These are phyloP conservation scores for Prinia subflava DNA, from an alignment of 2,113 vertebrate genomes.

Conservation along the genomic window DNA sequence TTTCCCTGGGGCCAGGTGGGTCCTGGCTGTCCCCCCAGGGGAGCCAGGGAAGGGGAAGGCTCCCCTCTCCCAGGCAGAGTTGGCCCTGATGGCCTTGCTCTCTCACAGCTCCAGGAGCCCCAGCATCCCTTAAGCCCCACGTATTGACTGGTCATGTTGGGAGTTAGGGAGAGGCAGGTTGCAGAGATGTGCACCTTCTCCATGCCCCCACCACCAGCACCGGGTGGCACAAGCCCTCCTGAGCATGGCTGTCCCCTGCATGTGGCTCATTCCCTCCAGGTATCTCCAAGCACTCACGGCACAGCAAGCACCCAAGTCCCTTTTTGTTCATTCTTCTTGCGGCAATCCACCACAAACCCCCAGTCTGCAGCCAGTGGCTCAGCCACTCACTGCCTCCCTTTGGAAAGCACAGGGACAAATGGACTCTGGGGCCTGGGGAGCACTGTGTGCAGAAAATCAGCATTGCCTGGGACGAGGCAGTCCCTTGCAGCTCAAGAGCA, in stretches of 20 bases:
- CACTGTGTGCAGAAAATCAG: neutral
- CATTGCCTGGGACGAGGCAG: neutral
- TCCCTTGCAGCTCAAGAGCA: neutral
- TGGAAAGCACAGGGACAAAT: fast-evolving
- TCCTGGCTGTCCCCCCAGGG: neutral
- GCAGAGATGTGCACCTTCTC: neutral
- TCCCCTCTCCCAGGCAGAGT: neutral
- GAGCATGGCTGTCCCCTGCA: neutral
- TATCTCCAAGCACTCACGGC: neutral
- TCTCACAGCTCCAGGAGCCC: neutral
- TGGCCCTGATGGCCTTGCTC: neutral
- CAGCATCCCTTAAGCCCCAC: neutral
- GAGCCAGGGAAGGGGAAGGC: neutral
- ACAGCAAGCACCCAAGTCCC: neutral
- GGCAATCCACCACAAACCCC: fast-evolving
- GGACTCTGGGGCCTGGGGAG: neutral
- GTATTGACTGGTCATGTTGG: neutral
- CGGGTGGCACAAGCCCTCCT: neutral
- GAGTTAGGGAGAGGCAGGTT: neutral
- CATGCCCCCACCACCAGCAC: fast-evolving
- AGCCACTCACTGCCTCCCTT: fast-evolving
- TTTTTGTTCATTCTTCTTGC: neutral
- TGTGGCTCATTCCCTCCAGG: neutral
- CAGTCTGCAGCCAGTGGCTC: fast-evolving
- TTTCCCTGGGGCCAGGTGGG: neutral